phyloP scores from a whole-genome alignment of 2,888 invertebrate genomes.

The Eudemis profundana region DNA sequence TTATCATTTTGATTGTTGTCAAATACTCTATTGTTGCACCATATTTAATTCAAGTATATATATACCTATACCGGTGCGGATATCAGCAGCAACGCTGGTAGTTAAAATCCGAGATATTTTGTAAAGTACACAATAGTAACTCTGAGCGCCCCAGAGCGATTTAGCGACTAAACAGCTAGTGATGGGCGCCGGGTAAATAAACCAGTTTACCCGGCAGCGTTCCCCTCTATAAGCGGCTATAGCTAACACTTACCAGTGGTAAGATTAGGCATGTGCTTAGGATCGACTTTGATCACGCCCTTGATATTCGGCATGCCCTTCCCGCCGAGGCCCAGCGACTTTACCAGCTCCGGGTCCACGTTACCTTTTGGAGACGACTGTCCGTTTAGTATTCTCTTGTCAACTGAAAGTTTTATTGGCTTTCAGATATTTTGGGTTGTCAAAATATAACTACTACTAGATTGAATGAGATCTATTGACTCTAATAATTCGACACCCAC shows the following conservation, averaged over 20 bases:
- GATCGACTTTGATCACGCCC: conserved; percentile 90
- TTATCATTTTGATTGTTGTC: too few relatives aligned
- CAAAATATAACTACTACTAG: conserved; percentile 12
- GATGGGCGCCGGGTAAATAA: too few relatives aligned
- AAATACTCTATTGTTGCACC: too few relatives aligned
- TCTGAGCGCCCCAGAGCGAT: too few relatives aligned
- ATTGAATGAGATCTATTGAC: too few relatives aligned
- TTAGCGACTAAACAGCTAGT: too few relatives aligned
- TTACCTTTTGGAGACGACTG: conserved; percentile 77
- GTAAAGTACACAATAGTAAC: neutral
- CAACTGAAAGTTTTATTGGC: conserved; percentile 57
- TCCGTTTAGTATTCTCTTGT: conserved; percentile 80
- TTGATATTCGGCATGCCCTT: conserved; percentile 86
- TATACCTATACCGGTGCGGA: too few relatives aligned
- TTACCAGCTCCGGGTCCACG: conserved; percentile 83
- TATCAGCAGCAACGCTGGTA: too few relatives aligned
- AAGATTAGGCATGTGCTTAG: conserved; percentile 88
- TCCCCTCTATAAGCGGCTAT: conserved; percentile 43
- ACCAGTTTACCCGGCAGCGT: too few relatives aligned
- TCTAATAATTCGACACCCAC: too few relatives aligned
- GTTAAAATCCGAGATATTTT: neutral
- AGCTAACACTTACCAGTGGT: conserved; percentile 72
- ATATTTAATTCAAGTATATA: too few relatives aligned
- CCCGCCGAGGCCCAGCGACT: conserved; percentile 79
- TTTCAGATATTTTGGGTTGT: conserved; percentile 21